Base-by-base conservation (phyloP, 2,113 vertebrate species). In the Pipra filicauda region DNA sequence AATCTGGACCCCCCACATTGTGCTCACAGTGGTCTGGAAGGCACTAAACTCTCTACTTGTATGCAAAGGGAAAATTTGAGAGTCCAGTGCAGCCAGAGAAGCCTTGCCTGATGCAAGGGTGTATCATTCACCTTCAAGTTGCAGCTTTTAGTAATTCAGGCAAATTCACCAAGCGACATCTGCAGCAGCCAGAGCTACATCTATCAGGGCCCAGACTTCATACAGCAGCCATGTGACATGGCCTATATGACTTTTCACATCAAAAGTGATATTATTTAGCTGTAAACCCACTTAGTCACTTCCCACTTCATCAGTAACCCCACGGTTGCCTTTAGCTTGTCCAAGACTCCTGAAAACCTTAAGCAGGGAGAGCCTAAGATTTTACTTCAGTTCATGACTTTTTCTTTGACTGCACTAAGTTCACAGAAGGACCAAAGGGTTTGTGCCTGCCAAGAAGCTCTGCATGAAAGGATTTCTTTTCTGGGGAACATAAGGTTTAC, bases 1-100 rank as follows among this genome's bases (percentile, higher is more conserved):
- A n/a, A 5, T 4, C 57, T 64, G 71, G 31, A 13, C 61, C 39
- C 3, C 17, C 16, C 14, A 2, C 1, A 0, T 2, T 28, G 12
- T 8, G 28, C 2, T 43, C 39, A 37, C 51, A 33, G 30, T 9
- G 1, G 17, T 8, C 55, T 70, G 79, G 2, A 0, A 14, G 20
- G n/a, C 31, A 26, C 17, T 15, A 4, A 46, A 30, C 8, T 11
- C 20, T 20, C 43, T 22, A 12, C 5, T 55, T 41, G 33, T 28
- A 28, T 1, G 4, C 22, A 55, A 59, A 54, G 17, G 28, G 7
- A 59, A 57, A 49, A 33, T 41, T 8, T 26, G 39, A 67, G 57
- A 64, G 18, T 13, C 15, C n/a, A 30, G 26, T 1, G 0, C 64
- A 69, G 21, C 12, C 2, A 3, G 37, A 71, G 30, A 19, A 70